Conservation (phyloP, 2,888 invertebrate genomes). For the Platerodrilus igneus region DNA sequence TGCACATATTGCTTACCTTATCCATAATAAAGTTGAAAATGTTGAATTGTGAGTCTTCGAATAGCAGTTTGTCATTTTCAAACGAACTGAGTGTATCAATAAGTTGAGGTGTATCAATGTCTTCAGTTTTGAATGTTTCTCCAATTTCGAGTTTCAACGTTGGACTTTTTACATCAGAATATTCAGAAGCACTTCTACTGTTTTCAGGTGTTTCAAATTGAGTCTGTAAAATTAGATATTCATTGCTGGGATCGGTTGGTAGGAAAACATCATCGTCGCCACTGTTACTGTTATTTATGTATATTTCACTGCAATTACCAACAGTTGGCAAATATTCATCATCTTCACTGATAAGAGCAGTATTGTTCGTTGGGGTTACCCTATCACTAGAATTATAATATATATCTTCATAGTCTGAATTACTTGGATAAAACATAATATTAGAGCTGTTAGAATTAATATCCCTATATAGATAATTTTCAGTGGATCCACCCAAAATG, state of each 20-base stretch:
- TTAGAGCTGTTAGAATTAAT: constrained; percentile 18
- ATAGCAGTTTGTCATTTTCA: constrained; percentile 34
- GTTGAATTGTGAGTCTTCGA: no score
- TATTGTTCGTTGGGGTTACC: constrained; percentile 22
- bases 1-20: constrained; percentile 32
- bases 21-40: constrained; percentile 41
- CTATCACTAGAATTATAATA: constrained; percentile 22
- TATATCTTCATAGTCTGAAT: constrained; percentile 18
- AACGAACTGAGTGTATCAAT: constrained; percentile 43
- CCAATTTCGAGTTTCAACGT: constrained; percentile 27
- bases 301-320: constrained; percentile 17
- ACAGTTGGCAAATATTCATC: constrained; percentile 19
- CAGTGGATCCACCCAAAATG: constrained; percentile 10
- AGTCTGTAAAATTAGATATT: constrained; percentile 12
- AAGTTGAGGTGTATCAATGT: constrained; percentile 47
- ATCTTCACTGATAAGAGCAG: constrained; percentile 13
- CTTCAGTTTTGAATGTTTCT: constrained; percentile 20
- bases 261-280: neutral
- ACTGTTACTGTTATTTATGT: constrained; percentile 10
- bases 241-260: constrained; percentile 1
- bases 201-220: constrained; percentile 24
- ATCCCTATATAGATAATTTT: constrained; percentile 18
- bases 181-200: constrained; percentile 17
- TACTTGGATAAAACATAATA: constrained; percentile 20
- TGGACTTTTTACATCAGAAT: constrained; percentile 16